Evolutionary conservation across 2,888 invertebrate species (phyloP), one percentile per base, ranked within the genome.

Genomic region (Euclidia mi): DNA sequence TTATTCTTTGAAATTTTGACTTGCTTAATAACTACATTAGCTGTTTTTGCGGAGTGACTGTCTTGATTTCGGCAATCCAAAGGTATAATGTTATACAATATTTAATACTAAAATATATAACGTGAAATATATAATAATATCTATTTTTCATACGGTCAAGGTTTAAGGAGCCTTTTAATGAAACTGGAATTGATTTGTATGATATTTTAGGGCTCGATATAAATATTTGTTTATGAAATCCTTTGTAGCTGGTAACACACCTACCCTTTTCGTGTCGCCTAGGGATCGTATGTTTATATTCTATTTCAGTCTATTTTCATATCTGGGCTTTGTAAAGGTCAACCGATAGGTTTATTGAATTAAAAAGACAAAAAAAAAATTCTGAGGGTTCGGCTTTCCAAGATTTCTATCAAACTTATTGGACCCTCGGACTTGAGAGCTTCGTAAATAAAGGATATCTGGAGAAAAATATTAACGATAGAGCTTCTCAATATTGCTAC

Each of bases 151-250:
- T 65, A 65, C 51, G 57, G 63, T 40, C 44, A 57, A 76, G 68
- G 68, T 62, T 80, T 82, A 82, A 77, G 77, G 80, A 81, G 81
- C 72, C 73, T n/a, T n/a, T n/a, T n/a, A n/a, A n/a, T n/a, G n/a
- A n/a, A n/a, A n/a, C n/a, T 75, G 65, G 56, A 82, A 84, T 83
- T 81, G 78, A 80, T 80, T 81, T 77, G 49, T 58, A 62, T 34
- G 53, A 71, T 60, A 65, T 76, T 49, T 63, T 45, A 52, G 52
- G 46, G 45, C 42, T 65, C 66, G 48, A 42, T 52, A 34, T 59
- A 74, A 73, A 70, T 70, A 70, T 73, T 70, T 70, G 67, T 57
- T 69, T 69, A 65, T 60, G 37, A 45, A n/a, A 32, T 14, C 53
- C 46, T 71, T 63, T 71, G 51, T 37, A 38, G 46, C 12, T 44